Percentiles rank a stretch among this genome's conserved stretches.
Evolutionary conservation across 2,888 invertebrate genomes (phyloP).

Genomic region (Hyposoter didymator): DNA sequence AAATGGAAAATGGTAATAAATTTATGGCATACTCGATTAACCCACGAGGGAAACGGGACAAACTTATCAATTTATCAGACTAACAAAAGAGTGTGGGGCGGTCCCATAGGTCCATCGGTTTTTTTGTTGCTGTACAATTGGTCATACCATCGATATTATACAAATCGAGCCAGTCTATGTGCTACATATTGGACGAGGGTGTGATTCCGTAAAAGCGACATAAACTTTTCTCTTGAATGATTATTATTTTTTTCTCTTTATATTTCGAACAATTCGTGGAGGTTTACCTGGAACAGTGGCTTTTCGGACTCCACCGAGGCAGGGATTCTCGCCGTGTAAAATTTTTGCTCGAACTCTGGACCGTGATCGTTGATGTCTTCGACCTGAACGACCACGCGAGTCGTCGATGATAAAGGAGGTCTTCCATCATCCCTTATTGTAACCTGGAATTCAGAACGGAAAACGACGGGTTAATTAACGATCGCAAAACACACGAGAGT

Average conservation of each 20-base stretch:
- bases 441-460: slow-evolving; percentile 83
- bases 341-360: slow-evolving; percentile 93
- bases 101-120: slow-evolving; percentile 5
- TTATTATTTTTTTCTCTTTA: neutral
- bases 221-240: neutral
- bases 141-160: slow-evolving; percentile 31
- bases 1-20: slow-evolving; percentile 37
- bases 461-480: slow-evolving; percentile 7
- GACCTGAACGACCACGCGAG: slow-evolving; percentile 92
- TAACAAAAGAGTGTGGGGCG: slow-evolving; percentile 7
- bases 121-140: slow-evolving; percentile 39
- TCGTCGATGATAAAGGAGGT: slow-evolving; percentile 90
- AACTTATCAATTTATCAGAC: slow-evolving; percentile 37
- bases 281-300: slow-evolving; percentile 87
- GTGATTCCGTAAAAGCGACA: slow-evolving; percentile 6
- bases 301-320: slow-evolving; percentile 85
- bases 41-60: slow-evolving; percentile 46
- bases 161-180: slow-evolving; percentile 42
- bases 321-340: slow-evolving; percentile 93
- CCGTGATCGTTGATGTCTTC: slow-evolving; percentile 95
- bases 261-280: neutral
- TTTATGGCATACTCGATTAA: slow-evolving; percentile 50
- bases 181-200: slow-evolving; percentile 28
- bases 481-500: slow-evolving; percentile 55
- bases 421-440: slow-evolving; percentile 92